phyloP scores from a whole-genome alignment of 2,888 invertebrate genomes.

The Tromatobia lineatoria region DNA sequence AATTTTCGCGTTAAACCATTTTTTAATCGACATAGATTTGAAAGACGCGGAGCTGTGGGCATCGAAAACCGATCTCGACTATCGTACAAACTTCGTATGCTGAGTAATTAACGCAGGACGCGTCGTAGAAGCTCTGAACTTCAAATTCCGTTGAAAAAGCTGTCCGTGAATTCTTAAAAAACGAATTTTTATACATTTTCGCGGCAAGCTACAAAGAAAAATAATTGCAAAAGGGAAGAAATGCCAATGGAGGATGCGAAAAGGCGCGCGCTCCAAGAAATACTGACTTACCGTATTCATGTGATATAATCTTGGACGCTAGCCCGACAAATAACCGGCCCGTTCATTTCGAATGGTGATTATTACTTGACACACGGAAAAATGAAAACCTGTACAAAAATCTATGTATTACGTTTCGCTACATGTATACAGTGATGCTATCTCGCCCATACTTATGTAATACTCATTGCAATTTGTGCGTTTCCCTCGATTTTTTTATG shows the following conservation, averaged over 20 bases:
- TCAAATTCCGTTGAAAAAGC: neutral
- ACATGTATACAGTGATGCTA: conserved; percentile 28
- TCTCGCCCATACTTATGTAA: conserved; percentile 34
- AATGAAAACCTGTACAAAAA: neutral
- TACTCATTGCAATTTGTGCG: conserved; percentile 52
- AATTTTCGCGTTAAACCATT: conserved; percentile 45
- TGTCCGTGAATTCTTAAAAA: neutral
- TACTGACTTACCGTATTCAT: conserved; percentile 25
- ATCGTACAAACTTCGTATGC: conserved; percentile 61
- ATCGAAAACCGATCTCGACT: conserved; percentile 57
- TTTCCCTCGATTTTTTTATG: conserved; percentile 39
- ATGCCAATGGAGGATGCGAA: neutral
- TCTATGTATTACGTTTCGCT: neutral
- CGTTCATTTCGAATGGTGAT: conserved; percentile 14
- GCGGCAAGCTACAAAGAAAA: neutral
- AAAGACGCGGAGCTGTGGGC: conserved; percentile 29
- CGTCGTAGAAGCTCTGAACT: neutral
- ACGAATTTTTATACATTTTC: neutral
- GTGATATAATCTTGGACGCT: conserved; percentile 44
- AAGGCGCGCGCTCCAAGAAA: neutral
- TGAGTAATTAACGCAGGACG: neutral
- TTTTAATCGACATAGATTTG: conserved; percentile 24
- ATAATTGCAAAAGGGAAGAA: neutral
- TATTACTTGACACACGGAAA: neutral
- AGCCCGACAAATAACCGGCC: neutral